Percentiles rank a stretch among this genome's conserved stretches.
Evolutionary conservation across 2,888 invertebrate genomes (phyloP).

Genomic region (Drosophila rellima): DNA sequence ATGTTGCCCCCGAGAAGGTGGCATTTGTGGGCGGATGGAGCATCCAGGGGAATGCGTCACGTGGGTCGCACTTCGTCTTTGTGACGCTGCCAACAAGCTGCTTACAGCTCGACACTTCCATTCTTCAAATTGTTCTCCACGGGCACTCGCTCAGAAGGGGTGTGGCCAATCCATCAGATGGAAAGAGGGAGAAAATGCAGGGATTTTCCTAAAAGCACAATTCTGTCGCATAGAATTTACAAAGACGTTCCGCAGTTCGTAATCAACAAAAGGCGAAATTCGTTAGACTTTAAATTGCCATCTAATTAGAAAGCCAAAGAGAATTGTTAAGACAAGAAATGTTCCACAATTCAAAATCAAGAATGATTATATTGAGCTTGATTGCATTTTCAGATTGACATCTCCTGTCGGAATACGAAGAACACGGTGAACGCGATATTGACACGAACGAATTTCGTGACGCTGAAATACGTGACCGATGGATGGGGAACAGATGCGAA

Average conservation of each 20-base stretch:
- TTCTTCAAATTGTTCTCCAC: slow-evolving; percentile 23
- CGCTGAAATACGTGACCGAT: slow-evolving; percentile 96
- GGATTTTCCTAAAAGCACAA: neutral
- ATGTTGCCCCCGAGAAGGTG: slow-evolving; percentile 11
- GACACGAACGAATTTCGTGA: slow-evolving; percentile 97
- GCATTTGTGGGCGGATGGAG: slow-evolving; percentile 16
- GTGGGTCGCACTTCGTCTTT: slow-evolving; percentile 16
- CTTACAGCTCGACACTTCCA: slow-evolving; percentile 28
- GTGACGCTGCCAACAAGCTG: slow-evolving; percentile 34
- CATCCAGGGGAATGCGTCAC: slow-evolving; percentile 11
- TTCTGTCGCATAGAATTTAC: neutral
- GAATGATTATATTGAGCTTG: neutral
- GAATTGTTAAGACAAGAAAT: too few relatives aligned
- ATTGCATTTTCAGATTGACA: slow-evolving; percentile 90
- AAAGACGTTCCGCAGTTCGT: neutral
- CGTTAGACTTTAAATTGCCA: neutral
- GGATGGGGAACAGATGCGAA: slow-evolving; percentile 96
- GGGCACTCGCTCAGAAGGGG: neutral
- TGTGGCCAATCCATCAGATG: slow-evolving; percentile 11
- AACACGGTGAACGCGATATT: slow-evolving; percentile 95
- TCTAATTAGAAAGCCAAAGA: too few relatives aligned
- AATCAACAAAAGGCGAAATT: neutral
- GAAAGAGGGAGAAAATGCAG: neutral
- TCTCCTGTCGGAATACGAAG: slow-evolving; percentile 96
- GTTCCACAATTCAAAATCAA: too few relatives aligned